Evolutionary conservation across 2,888 invertebrate genomes (phyloP).

Genomic region (Andrena dorsata): DNA sequence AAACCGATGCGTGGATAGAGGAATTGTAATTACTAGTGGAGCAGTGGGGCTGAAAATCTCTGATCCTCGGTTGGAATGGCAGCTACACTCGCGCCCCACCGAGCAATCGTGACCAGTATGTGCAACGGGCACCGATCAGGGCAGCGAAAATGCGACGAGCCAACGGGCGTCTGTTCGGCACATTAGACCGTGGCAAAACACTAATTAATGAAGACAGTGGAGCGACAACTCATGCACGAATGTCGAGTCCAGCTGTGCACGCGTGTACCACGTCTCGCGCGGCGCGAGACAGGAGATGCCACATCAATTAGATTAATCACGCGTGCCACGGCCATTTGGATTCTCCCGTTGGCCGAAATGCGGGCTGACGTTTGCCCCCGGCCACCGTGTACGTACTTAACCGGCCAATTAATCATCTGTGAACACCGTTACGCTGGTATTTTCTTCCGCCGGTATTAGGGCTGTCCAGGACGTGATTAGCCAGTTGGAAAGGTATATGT

Average conservation of each 20-base stretch:
- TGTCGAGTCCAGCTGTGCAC: slow-evolving; percentile 77
- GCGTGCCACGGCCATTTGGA: slow-evolving; percentile 77
- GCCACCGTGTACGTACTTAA: slow-evolving; percentile 70
- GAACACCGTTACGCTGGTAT: slow-evolving; percentile 29
- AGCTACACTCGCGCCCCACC: neutral
- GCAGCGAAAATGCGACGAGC: neutral
- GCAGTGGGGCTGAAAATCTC: too few species aligned
- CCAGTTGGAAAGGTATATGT: too few species aligned
- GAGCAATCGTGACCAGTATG: neutral
- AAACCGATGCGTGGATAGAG: too few species aligned
- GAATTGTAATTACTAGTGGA: too few species aligned
- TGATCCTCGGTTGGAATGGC: too few species aligned
- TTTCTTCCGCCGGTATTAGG: slow-evolving; percentile 23
- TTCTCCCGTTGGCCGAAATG: slow-evolving; percentile 68
- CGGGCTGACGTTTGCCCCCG: slow-evolving; percentile 60
- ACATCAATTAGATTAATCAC: slow-evolving; percentile 83
- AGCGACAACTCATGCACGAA: slow-evolving; percentile 67
- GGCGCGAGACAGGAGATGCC: slow-evolving; percentile 69
- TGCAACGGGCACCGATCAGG: neutral
- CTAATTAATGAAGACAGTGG: slow-evolving; percentile 81
- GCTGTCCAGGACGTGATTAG: neutral
- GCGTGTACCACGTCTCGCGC: slow-evolving; percentile 73
- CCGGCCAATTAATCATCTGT: slow-evolving; percentile 73
- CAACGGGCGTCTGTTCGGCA: slow-evolving; percentile 31
- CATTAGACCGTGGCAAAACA: slow-evolving; percentile 72